Conservation (phyloP, 1,140 invertebrate species). For the Leptinotarsa undecemlineata region DNA sequence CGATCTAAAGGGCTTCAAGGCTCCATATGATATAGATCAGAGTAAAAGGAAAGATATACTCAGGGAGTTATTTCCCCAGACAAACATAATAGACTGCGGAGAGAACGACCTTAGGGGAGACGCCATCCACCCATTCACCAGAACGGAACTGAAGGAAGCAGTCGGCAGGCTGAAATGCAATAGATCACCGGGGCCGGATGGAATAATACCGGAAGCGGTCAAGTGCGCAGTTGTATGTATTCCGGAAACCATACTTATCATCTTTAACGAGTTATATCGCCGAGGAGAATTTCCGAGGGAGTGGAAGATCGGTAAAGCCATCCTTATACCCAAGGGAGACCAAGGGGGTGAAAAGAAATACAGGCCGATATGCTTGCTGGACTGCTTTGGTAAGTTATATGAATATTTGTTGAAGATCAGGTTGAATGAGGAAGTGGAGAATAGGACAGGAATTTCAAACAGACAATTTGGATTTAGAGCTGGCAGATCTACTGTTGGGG, state of each 20-base stretch:
- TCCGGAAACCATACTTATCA: not conserved
- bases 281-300: not conserved
- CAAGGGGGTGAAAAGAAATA: not conserved
- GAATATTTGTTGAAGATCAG: not conserved
- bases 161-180: not conserved
- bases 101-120: not conserved
- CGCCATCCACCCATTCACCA: not conserved
- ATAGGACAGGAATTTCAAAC: not conserved
- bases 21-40: not conserved
- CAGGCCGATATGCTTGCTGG: not conserved
- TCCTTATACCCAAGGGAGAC: not conserved
- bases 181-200: constrained; percentile 1
- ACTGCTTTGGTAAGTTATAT: not conserved
- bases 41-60: not conserved
- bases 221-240: not conserved
- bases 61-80: not conserved
- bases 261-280: not conserved
- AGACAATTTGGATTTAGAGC: not conserved
- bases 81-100: too few species aligned
- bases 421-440: not conserved
- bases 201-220: constrained; percentile 4
- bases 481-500: not conserved
- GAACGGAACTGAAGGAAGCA: not conserved
- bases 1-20: not conserved
- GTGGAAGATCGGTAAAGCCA: too few species aligned